Conservation (phyloP, 2,888 invertebrate species). For the Ormyrus rosae region DNA sequence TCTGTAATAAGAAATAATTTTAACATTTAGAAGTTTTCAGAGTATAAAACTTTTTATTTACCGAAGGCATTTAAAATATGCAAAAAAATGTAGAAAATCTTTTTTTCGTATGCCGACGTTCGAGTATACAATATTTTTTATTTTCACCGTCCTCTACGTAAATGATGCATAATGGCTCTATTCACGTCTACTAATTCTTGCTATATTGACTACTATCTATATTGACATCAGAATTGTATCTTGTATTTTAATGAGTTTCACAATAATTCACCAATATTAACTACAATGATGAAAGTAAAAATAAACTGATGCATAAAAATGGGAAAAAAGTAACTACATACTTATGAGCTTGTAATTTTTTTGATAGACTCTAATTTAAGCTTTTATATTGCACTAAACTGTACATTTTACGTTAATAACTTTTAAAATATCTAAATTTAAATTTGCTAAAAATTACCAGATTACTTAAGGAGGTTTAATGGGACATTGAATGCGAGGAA, state of each 20-base stretch:
- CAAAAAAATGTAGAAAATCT: conserved; percentile 33
- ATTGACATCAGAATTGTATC: conserved; percentile 50
- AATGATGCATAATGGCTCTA: conserved; percentile 55
- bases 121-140: conserved; percentile 26
- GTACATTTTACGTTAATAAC: conserved; percentile 40
- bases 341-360: conserved; percentile 38
- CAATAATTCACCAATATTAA: conserved; percentile 29
- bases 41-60: conserved; percentile 38
- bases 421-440: not conserved
- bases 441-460: too few relatives aligned
- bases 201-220: conserved; percentile 46
- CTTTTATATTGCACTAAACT: conserved; percentile 53
- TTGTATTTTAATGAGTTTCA: conserved; percentile 33
- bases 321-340: not conserved
- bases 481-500: too few relatives aligned
- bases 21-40: conserved; percentile 18
- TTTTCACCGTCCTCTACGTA: conserved; percentile 25
- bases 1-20: conserved; percentile 23
- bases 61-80: conserved; percentile 24
- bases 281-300: conserved; percentile 18
- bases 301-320: not conserved
- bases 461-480: too few relatives aligned
- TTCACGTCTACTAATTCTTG: conserved; percentile 51
- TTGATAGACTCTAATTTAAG: conserved; percentile 28
- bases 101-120: conserved; percentile 25